Conservation (phyloP, 1,140 invertebrate species). For the Drosophila ananassae region DNA sequence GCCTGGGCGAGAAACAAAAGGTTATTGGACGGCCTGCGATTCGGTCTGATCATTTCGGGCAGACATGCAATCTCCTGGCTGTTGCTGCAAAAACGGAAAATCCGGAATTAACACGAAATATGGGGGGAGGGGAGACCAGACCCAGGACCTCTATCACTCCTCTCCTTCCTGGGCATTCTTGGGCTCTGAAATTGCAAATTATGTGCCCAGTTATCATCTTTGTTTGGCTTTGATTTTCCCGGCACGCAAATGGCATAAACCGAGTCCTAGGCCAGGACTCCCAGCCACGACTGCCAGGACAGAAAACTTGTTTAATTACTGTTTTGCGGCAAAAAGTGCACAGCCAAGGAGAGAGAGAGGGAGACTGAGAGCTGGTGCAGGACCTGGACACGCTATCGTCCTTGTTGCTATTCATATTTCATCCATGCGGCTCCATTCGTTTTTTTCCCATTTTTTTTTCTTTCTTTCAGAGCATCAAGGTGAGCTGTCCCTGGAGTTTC, state of each 20-base stretch:
- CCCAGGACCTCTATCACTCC: neutral
- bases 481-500: slow-evolving; percentile 27
- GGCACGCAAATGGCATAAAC: slow-evolving; percentile 63
- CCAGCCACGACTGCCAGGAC: slow-evolving; percentile 12
- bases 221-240: slow-evolving; percentile 64
- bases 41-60: slow-evolving; percentile 67
- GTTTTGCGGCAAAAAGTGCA: slow-evolving; percentile 43
- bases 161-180: neutral
- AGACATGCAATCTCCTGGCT: slow-evolving; percentile 68
- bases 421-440: slow-evolving; percentile 38
- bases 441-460: neutral
- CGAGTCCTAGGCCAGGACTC: slow-evolving; percentile 17
- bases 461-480: slow-evolving; percentile 51
- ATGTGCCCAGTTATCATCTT: slow-evolving; percentile 68
- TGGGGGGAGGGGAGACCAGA: neutral
- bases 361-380: slow-evolving; percentile 56
- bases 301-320: slow-evolving; percentile 48
- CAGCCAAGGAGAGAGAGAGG: slow-evolving; percentile 10
- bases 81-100: slow-evolving; percentile 41
- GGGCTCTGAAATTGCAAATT: slow-evolving; percentile 63
- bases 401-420: slow-evolving; percentile 63
- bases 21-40: slow-evolving; percentile 71
- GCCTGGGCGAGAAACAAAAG: slow-evolving; percentile 48
- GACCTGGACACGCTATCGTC: slow-evolving; percentile 54
- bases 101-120: slow-evolving; percentile 53